Base-by-base conservation (phyloP, 2,113 vertebrate genomes). In the Nerophis ophidion region DNA sequence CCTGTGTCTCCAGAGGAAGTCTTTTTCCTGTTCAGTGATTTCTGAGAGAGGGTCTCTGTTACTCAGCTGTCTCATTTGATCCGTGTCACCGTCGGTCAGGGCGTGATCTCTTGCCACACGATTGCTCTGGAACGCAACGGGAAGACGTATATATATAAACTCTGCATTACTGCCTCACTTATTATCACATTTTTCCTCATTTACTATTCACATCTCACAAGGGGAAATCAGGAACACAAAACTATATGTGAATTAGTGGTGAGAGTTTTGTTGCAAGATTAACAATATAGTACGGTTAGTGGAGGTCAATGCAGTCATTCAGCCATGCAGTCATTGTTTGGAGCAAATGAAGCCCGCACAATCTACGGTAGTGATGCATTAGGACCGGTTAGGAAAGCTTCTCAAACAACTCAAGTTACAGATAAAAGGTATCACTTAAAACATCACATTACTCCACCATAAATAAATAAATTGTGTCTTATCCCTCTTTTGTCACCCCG, bases 1-100 rank as follows among this genome's bases (percentile, higher is more conserved):
- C 96, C 96, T 93, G 85, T 99, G 93, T 71, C 95, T 93, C 96
- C 96, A 99, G 16, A 99, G 91, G 78, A 99, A 96, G 82, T 99
- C 95, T 71, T 99, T 99, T 84, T 99, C 96, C 79, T 99, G 96
- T 84, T 99, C 96, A 86, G 96, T 99, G 88, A 99, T 98, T 90
- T 99, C 96, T 84, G 96, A 99, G 40, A 99, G 90, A 62, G 96
- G 93, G 84, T 99, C 96, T 81, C 96, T 86, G 68, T 95, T 96
- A 70, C 92, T 93, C 70, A 99, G 92, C 79, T 93, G 93, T 72
- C 91, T 88, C 36, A 99, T 89, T 63, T 99, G 96, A 77, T 99
- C 96, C 19, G 90, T 92, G 84, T 99, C 96, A 50, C 85, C 89
- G 64, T 98, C 96, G 60, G 93, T 92, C 77, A 98, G 81, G 72